A percentile compares a stretch with the other conserved stretches of the same genome.
Evolutionary conservation across 2,888 invertebrate genomes (phyloP).

Genomic region (Sphecodes monilicornis): DNA sequence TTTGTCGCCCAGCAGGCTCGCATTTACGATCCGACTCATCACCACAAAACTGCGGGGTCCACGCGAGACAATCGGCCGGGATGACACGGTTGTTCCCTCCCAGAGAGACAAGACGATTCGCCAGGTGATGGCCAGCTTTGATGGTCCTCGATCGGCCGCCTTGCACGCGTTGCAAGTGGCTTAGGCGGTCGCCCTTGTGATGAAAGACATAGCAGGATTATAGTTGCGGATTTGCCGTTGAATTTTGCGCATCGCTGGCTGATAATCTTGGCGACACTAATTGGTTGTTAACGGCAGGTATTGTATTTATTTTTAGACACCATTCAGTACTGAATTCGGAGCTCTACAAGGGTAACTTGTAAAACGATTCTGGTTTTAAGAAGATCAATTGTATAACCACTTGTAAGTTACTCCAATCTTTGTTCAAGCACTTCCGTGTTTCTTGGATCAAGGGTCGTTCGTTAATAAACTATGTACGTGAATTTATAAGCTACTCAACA

Average conservation of each 20-base stretch:
- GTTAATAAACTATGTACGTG: no score
- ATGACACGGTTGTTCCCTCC: conserved; percentile 57
- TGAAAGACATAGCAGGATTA: no score
- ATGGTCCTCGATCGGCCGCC: neutral
- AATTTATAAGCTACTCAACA: no score
- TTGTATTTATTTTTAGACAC: neutral
- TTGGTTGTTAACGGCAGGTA: neutral
- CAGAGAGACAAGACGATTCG: neutral
- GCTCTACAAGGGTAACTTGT: neutral
- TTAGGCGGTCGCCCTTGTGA: no score
- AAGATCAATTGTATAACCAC: no score
- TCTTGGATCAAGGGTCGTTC: no score
- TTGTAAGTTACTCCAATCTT: no score
- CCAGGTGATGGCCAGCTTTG: neutral
- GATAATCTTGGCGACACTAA: neutral
- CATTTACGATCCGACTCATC: conserved; percentile 52
- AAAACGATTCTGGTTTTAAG: no score
- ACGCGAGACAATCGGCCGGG: conserved; percentile 44
- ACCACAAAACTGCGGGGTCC: conserved; percentile 52
- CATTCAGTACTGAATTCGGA: no score
- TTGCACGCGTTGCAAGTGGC: neutral
- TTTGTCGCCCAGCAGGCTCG: conserved; percentile 32
- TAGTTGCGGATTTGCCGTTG: neutral
- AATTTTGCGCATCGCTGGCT: neutral
- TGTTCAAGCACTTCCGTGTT: no score